Evolutionary conservation across 1,140 invertebrate genomes (phyloP).

Genomic region (Steinernema khuongi): DNA sequence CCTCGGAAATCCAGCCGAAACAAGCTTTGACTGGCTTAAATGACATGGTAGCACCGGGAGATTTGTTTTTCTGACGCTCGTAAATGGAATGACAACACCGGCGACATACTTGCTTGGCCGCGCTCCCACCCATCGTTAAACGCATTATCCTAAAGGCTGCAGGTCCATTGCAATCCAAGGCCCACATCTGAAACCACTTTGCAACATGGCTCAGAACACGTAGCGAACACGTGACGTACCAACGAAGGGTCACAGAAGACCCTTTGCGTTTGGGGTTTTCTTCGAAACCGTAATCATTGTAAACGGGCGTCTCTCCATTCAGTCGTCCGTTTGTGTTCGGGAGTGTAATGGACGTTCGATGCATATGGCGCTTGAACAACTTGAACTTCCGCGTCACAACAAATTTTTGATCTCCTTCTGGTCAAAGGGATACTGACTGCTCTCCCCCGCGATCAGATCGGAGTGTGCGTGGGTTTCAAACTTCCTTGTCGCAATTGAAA

Average conservation of each 20-base stretch:
- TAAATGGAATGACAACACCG: slow-evolving; percentile 13
- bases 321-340: no score
- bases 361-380: no score
- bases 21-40: neutral
- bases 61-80: neutral
- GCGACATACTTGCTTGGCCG: neutral
- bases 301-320: neutral
- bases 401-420: no score
- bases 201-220: neutral
- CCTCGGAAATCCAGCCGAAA: neutral
- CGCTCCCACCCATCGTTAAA: no score
- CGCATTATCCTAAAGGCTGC: no score
- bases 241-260: neutral
- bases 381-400: neutral
- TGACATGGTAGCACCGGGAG: neutral
- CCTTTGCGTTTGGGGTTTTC: neutral
- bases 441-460: no score
- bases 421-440: no score
- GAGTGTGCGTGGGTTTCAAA: neutral
- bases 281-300: neutral
- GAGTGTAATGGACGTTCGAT: neutral
- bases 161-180: neutral
- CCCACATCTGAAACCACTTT: neutral
- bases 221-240: neutral
- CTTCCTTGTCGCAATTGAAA: neutral